Base-by-base conservation (phyloP, 2,888 invertebrate genomes). In the Pseudococcus viburni region DNA sequence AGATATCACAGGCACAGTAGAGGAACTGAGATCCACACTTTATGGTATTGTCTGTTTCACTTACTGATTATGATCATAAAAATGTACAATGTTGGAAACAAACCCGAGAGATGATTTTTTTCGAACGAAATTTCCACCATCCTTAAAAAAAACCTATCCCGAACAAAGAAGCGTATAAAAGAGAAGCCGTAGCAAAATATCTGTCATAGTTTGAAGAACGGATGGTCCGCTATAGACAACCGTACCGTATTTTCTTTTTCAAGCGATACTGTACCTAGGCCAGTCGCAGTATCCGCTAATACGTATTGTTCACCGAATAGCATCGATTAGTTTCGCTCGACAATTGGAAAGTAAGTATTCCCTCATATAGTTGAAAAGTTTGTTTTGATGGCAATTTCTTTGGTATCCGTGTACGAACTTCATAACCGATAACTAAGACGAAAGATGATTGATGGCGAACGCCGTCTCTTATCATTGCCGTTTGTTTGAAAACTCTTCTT, bases 331-430 rank as follows among this genome's bases (percentile, higher is more conserved):
- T 87, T 39, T 77, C 87, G 87, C 87, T 87, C 77, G 80, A 80
- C 87, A 80, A 87, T 87, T 87, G 87, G 87, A 87, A 87, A 87
- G 87, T 51, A 80, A 39, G 64, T 51, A 87, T 39, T 87, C 77
- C 80, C 87, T 51, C 80, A 51, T 33, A 68, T 77, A 80, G 80
- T 55, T 80, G 55, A 87, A 87, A 87, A 77, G 80, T 87, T 86
- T 87, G 87, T 87, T 87, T 87, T 87, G 87, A 87, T 87, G 87
- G 80, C 87, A 87, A 80, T 80, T 87, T 87, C 87, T 85, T 85
- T 59, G 39, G 59, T 85, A 39, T 39, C 59, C 80, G 80, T 55
- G 77, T 48, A 87, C 80, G 48, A 68, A 73, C 77, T 87, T 46
- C 87, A 55, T 51, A 19, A 26, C 26, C 39, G 86, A 77, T 87